These are phyloP conservation scores for Cyaniris semiargus DNA, from an alignment of 2,888 invertebrate genomes.

Conservation along the genomic window DNA sequence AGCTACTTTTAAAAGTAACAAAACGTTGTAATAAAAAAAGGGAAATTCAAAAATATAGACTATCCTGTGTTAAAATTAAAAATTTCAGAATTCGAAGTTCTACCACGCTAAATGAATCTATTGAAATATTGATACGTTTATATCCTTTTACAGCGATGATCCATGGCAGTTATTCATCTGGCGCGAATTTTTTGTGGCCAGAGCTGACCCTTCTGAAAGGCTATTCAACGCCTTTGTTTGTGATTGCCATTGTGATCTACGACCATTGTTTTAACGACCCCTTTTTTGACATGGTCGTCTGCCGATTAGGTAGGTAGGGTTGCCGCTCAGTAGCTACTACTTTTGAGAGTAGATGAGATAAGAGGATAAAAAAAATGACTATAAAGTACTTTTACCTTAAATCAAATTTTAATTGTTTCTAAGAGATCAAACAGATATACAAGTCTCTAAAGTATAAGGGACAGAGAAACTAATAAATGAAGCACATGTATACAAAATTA, in stretches of 20 bases:
- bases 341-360: not conserved
- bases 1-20: too few species aligned
- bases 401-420: not conserved
- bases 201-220: constrained; percentile 9
- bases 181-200: constrained; percentile 5
- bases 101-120: not conserved
- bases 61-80: too few species aligned
- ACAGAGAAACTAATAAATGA: not conserved
- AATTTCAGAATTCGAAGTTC: not conserved
- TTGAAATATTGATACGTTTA: not conserved
- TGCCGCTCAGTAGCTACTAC: not conserved
- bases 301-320: not conserved
- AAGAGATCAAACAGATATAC: too few species aligned
- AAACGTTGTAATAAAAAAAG: too few species aligned
- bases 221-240: constrained; percentile 5
- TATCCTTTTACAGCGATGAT: constrained; percentile 14
- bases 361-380: not conserved
- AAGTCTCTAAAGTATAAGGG: not conserved
- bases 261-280: constrained; percentile 1
- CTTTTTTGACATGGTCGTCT: constrained; percentile 14
- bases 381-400: not conserved
- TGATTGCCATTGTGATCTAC: constrained; percentile 8
- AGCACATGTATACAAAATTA: not conserved
- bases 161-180: constrained; percentile 13
- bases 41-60: too few species aligned